A percentile compares a stretch with the other conserved stretches of the same genome.
Evolutionary conservation across 2,797 vertebrate species (phyloP).

Genomic region (Pangasius sanitwongsei): DNA sequence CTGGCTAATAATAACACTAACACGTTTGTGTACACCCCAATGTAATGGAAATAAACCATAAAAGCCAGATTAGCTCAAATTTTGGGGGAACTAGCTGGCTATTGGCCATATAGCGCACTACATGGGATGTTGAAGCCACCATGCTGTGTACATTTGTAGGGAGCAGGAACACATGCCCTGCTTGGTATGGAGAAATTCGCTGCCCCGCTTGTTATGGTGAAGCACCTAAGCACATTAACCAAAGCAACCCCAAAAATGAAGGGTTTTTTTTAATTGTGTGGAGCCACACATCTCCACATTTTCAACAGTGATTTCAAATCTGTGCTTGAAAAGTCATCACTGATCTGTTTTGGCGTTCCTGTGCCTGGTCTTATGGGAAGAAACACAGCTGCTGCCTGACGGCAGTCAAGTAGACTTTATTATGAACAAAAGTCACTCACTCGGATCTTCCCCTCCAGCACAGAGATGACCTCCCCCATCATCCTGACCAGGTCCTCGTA

Average conservation of each 20-base stretch:
- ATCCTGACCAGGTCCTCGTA: conserved; percentile 97
- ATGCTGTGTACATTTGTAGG: background rate
- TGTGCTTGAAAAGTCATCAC: background rate
- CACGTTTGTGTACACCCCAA: background rate
- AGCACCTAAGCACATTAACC: background rate
- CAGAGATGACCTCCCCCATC: conserved; percentile 96
- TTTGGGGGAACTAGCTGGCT: no score
- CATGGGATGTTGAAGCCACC: background rate
- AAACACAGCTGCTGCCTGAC: background rate
- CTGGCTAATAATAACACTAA: background rate
- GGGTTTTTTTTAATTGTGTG: no score
- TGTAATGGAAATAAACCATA: background rate
- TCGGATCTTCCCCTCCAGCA: conserved; percentile 89
- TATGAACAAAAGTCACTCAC: conserved; percentile 68
- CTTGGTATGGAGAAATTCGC: background rate
- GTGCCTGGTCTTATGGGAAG: background rate
- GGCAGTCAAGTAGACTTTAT: background rate
- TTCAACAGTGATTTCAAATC: background rate
- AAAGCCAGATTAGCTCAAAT: background rate
- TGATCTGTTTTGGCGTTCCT: background rate
- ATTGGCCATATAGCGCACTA: no score
- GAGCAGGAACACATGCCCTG: background rate
- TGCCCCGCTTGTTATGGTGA: background rate
- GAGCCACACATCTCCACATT: background rate
- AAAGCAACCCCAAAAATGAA: background rate